These are phyloP conservation scores for Temnothorax ravouxi DNA, from an alignment of 2,888 invertebrate genomes.

Conservation along the genomic window DNA sequence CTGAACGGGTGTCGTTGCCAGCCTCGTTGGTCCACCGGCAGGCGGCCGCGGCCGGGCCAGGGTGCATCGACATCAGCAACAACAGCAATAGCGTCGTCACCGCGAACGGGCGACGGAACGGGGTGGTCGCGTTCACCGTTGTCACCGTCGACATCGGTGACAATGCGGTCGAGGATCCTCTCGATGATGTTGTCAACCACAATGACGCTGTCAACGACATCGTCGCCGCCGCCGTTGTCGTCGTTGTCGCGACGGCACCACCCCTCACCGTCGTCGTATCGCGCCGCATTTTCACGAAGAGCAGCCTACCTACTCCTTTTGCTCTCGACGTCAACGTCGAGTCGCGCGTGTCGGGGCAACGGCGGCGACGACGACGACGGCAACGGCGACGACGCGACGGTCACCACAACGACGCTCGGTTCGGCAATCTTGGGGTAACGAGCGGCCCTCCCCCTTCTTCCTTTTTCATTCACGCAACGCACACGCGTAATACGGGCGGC, in stretches of 20 bases:
- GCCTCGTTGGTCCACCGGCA: conserved; percentile 88
- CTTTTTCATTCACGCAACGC: conserved; percentile 48
- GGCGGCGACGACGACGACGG: background rate
- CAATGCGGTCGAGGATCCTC: background rate
- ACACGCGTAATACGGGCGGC: conserved; percentile 22
- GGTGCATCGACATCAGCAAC: conserved; percentile 35
- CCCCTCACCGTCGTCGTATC: conserved; percentile 63
- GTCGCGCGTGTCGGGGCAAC: conserved; percentile 23
- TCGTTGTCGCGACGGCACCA: conserved; percentile 56
- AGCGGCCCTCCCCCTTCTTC: conserved; percentile 57
- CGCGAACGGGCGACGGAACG: conserved; percentile 48
- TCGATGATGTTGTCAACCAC: background rate
- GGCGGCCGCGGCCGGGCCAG: conserved; percentile 81
- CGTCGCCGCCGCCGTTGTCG: conserved; percentile 25
- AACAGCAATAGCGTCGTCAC: conserved; percentile 60
- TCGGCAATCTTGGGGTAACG: conserved; percentile 55
- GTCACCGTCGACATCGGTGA: conserved; percentile 2
- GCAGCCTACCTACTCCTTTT: background rate
- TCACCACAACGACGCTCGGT: conserved; percentile 48
- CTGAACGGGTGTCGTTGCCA: conserved; percentile 87
- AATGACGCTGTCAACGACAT: conserved; percentile 6
- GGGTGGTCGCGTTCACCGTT: background rate
- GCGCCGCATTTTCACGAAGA: conserved; percentile 35
- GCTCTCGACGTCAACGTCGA: conserved; percentile 36
- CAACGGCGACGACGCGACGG: conserved; percentile 9